Percentiles rank a stretch among this genome's conserved stretches.
These are phyloP conservation scores for Aporophyla lueneburgensis DNA, from an alignment of 2,888 invertebrate genomes.

Conservation along the genomic window DNA sequence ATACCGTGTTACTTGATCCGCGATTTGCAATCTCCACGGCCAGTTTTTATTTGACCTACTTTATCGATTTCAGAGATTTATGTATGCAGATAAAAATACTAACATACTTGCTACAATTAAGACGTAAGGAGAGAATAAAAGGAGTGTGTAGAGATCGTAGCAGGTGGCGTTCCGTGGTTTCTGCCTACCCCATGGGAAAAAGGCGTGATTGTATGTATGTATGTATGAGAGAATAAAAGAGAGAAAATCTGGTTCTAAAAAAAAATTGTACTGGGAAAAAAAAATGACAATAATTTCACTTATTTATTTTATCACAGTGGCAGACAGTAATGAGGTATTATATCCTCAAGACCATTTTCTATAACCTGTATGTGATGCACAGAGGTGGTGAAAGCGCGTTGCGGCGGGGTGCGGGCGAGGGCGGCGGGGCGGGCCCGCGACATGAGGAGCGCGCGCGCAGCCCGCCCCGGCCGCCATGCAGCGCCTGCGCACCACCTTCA, in stretches of 20 bases:
- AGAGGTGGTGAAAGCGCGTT: conserved; percentile 74
- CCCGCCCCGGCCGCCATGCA: conserved; percentile 92
- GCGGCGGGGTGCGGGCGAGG: conserved; percentile 77
- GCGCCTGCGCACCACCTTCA: conserved; percentile 96
- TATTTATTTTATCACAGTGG: conserved; percentile 56
- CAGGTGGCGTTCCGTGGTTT: no score
- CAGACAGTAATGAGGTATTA: not conserved
- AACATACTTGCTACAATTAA: not conserved
- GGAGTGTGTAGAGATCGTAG: no score
- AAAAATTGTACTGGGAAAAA: no score
- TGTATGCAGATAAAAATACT: not conserved
- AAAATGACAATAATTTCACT: not conserved
- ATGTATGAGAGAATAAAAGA: no score
- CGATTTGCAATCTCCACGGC: conserved; percentile 22
- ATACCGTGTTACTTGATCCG: conserved; percentile 48
- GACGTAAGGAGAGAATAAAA: no score
- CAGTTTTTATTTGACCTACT: conserved; percentile 22
- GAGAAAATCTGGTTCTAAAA: no score
- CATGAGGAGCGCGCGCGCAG: conserved; percentile 84
- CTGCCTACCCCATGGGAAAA: no score
- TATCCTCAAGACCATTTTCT: not conserved
- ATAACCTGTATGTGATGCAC: conserved; percentile 34
- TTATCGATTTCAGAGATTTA: conserved; percentile 1
- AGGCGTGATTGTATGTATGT: no score
- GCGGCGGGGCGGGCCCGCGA: conserved; percentile 88